Conservation (phyloP, 2,888 invertebrate genomes). For the Lithosia quadra region DNA sequence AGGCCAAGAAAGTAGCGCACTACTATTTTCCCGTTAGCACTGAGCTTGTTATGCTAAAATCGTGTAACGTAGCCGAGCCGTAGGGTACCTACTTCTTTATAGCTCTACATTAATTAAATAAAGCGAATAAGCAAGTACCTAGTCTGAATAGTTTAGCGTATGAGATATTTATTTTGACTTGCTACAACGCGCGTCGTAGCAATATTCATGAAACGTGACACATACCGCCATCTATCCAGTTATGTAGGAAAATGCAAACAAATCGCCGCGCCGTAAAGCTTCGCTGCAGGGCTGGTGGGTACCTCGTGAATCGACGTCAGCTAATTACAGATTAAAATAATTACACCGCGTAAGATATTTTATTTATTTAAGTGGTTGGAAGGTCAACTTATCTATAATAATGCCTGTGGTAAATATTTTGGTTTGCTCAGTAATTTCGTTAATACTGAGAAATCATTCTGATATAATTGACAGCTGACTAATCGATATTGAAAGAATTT, state of each 20-base stretch:
- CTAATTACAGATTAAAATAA: background rate
- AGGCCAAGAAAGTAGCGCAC: too few relatives aligned
- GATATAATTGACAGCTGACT: too few relatives aligned
- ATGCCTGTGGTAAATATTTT: too few relatives aligned
- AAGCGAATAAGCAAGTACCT: background rate
- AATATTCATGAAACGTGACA: conserved; percentile 41
- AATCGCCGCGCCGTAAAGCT: conserved; percentile 27
- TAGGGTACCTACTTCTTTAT: background rate
- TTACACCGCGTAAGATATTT: background rate
- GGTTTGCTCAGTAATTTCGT: too few relatives aligned
- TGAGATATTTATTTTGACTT: background rate
- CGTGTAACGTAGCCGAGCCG: background rate
- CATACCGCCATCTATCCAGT: conserved; percentile 76
- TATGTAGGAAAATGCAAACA: conserved; percentile 55
- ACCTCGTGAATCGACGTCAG: background rate
- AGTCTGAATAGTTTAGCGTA: background rate
- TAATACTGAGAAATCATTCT: too few relatives aligned
- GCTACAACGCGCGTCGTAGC: background rate
- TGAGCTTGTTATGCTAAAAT: background rate
- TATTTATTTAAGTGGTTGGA: background rate
- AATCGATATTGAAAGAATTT: too few relatives aligned
- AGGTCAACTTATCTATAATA: background rate
- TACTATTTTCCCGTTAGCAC: background rate
- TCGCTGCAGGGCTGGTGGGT: background rate
- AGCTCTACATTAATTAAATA: background rate